Evolutionary conservation across 2,888 invertebrate species (phyloP), one percentile per base, ranked within the genome.

Genomic region (Cyclophora albipunctata): DNA sequence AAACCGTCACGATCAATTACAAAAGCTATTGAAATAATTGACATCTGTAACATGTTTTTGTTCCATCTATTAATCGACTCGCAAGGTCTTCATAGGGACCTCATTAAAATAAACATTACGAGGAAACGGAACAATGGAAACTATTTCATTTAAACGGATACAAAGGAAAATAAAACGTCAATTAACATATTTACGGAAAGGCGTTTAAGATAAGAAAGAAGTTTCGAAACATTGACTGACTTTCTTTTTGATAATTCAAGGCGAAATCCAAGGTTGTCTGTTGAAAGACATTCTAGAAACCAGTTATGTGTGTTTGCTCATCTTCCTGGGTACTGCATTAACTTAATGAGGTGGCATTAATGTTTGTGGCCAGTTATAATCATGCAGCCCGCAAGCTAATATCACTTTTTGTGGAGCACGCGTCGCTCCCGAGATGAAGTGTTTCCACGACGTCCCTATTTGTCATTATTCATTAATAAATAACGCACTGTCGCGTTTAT

Each of bases 401-500:
- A 69, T 20, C 20, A 67, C 66, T 71, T 69, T 69, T 73, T 71
- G 63, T 63, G 50, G 46, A 58, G 58, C 53, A 57, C 53, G 51
- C 57, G 57, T 34, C 64, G 59, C 64, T 60, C 66, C 62, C 64
- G 62, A 60, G 51, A 58, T 52, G 53, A 57, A 51, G 58, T 57
- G 58, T 51, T 55, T 49, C 60, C 62, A 57, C 57, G 63, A 58
- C 59, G 73, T 75, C 79, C 75, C 72, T 70, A 78, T 74, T 73
- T 74, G 75, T 76, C 71, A 69, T 64, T 61, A 59, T 75, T 76
- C 71, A 69, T 64, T 61, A 59, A 63, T 69, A 71, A 72, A 76
- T 73, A 70, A 71, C 69, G 62, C 63, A 62, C 66, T 67, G 70
- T 71, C 75, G 72, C 67, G 61, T 59, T 71, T 80, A 75, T 78